These are phyloP conservation scores for Anoplius nigerrimus DNA, from an alignment of 2,888 invertebrate species.

Conservation along the genomic window DNA sequence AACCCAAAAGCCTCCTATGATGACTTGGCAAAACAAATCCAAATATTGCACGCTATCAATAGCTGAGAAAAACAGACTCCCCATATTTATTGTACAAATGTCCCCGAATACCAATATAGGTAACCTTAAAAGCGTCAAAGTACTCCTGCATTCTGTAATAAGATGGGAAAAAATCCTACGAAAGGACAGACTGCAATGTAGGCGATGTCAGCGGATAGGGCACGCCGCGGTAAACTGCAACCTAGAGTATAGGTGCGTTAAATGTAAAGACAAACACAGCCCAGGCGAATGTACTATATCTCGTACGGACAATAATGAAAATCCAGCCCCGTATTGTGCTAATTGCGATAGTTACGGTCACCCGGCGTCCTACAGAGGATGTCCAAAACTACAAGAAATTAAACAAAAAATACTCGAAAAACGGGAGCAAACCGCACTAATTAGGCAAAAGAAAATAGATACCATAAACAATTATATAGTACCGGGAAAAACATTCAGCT, in stretches of 20 bases:
- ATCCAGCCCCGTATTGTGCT: too few relatives aligned
- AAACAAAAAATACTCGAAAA: constrained; percentile 8
- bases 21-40: too few relatives aligned
- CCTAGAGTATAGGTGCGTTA: constrained; percentile 22
- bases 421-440: neutral
- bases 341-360: too few relatives aligned
- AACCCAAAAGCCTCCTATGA: too few relatives aligned
- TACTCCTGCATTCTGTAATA: too few relatives aligned
- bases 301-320: too few relatives aligned
- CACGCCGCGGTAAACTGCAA: constrained; percentile 24
- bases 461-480: neutral
- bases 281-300: constrained; percentile 14
- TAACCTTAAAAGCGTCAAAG: too few relatives aligned
- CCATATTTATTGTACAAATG: too few relatives aligned
- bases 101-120: too few relatives aligned
- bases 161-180: too few relatives aligned
- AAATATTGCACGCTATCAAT: too few relatives aligned
- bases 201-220: constrained; percentile 23
- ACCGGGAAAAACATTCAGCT: neutral
- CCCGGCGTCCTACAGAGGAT: constrained; percentile 25
- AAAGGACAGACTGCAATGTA: constrained; percentile 10
- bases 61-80: too few relatives aligned
- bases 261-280: constrained; percentile 18
- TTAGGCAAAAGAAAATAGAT: neutral
- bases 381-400: neutral